Evolutionary conservation across 2,797 vertebrate species (phyloP), one percentile per base, ranked within the genome.

Genomic region (Cuniculus paca): DNA sequence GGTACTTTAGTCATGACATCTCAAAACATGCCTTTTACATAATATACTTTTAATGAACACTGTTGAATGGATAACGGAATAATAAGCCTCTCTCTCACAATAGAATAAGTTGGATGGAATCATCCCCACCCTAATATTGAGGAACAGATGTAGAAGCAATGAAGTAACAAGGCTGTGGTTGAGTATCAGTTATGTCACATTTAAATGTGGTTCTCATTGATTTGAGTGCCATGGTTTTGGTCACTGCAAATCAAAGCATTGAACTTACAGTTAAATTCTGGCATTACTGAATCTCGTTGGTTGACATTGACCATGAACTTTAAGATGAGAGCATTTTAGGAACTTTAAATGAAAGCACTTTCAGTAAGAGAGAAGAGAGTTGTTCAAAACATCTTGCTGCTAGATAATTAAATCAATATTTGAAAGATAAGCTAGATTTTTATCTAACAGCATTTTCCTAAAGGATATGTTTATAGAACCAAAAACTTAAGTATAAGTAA

Each of bases 401-500:
- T 60, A 82, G 22, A 26, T 68, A 65, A 86, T 87, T 77, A 74
- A 68, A 63, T 58, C 36, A 48, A 14, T 83, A 80, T 70, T 80
- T 80, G 0, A 36, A 88, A 82, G 88, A 92, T 65, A 58, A 88
- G 42, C 6, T 39, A 58, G 52, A 34, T 17, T 88, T 90, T 83
- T 80, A 90, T 52, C 17, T 24, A 26, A 16, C 2, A 74, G 36
- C 34, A 77, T 74, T 86, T 48, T 14, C 75, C 19, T 92, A 70
- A 90, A 95, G 24, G 22, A 88, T 77, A 48, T 48, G 52, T 28
- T 14, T 79, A 11, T 50, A 52, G 56, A 36, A 75, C 22, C 31
- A 58, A 88, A 95, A 48, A 45, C 22, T 90, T 77, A 89, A 70
- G 7, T 83, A n/a, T 74, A 94, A 90, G n/a, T 81, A 70, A 52